Evolutionary conservation across 2,797 vertebrate genomes (phyloP).

Genomic region (Aratinga solstitialis): DNA sequence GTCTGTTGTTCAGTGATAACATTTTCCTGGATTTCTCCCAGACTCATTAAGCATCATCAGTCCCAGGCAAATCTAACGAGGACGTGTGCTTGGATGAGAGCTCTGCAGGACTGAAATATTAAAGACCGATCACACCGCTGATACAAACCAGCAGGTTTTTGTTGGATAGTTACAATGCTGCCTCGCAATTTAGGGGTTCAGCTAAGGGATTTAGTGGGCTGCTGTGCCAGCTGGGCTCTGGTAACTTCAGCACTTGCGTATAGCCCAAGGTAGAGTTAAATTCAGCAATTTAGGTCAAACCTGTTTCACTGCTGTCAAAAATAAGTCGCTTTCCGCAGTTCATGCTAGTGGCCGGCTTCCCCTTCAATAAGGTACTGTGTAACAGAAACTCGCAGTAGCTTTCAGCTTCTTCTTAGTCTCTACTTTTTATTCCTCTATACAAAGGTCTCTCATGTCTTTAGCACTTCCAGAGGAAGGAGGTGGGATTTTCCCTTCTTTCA

Average conservation of each 20-base stretch:
- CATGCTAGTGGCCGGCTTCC: neutral
- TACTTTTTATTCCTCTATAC: neutral
- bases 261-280: neutral
- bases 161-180: neutral
- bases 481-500: neutral
- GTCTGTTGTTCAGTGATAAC: slow-evolving; percentile 2
- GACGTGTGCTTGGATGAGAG: neutral
- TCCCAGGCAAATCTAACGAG: neutral
- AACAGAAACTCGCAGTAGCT: neutral
- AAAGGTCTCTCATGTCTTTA: neutral
- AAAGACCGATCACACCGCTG: neutral
- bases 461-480: neutral
- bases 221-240: neutral
- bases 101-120: neutral
- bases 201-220: neutral
- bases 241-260: neutral
- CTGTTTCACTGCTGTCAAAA: neutral
- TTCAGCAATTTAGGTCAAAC: neutral
- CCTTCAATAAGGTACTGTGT: neutral
- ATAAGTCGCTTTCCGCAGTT: neutral
- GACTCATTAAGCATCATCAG: neutral
- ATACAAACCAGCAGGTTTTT: neutral
- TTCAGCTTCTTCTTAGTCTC: neutral
- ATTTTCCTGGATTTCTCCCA: slow-evolving; percentile 46
- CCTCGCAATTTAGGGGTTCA: neutral